Evolutionary conservation across 2,797 vertebrate species (phyloP).

Genomic region (Danio aesculapii): DNA sequence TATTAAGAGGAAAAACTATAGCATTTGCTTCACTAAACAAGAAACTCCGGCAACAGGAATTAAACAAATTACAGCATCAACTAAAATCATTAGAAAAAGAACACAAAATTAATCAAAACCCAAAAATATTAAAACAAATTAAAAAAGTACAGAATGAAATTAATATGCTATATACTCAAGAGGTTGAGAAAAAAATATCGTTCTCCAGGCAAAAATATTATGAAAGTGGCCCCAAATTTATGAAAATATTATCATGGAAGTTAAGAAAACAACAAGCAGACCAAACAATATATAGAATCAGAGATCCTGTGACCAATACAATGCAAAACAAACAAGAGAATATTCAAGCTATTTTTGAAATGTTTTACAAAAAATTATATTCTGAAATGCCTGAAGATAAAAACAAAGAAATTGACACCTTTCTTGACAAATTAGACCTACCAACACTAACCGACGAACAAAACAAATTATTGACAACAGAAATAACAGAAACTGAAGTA

Average conservation of each 20-base stretch:
- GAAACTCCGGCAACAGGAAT: too few species aligned
- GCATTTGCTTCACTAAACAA: too few species aligned
- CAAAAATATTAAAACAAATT: neutral
- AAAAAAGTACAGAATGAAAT: neutral
- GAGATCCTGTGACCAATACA: neutral
- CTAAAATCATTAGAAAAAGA: too few species aligned
- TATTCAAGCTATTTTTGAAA: constrained; percentile 11
- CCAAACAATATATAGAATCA: constrained; percentile 2
- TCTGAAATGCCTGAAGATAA: neutral
- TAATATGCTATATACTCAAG: constrained; percentile 8
- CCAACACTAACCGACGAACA: neutral
- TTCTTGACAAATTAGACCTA: neutral
- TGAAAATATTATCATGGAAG: constrained; percentile 7
- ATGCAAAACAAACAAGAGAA: neutral
- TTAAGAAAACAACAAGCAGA: constrained; percentile 2
- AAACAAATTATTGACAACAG: neutral
- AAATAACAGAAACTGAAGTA: neutral
- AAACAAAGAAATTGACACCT: neutral
- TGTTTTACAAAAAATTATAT: neutral
- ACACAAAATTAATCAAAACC: too few species aligned
- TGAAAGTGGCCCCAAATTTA: neutral
- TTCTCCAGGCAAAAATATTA: neutral
- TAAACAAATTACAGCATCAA: too few species aligned
- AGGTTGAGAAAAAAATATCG: neutral
- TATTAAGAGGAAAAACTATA: too few species aligned